Conservation (phyloP, 1,140 invertebrate species). For the Leptinotarsa texana region DNA sequence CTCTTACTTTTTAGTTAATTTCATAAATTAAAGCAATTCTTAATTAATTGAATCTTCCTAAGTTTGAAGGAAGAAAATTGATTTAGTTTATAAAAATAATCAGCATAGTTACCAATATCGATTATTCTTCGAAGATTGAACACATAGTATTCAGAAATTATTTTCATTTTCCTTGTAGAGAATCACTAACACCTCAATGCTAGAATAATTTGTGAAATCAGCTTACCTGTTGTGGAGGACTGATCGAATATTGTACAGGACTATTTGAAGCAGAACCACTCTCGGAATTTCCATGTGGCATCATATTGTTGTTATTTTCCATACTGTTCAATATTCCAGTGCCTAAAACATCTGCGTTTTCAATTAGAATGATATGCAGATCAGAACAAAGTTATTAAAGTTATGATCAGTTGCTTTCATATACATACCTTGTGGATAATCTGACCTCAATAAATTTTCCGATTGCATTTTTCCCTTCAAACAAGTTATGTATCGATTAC, state of each 20-base stretch:
- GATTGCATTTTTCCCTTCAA: slow-evolving; percentile 97
- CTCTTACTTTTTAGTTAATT: too few relatives aligned
- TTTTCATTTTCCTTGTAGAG: too few relatives aligned
- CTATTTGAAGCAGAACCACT: slow-evolving; percentile 55
- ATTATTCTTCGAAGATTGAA: too few relatives aligned
- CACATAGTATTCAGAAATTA: too few relatives aligned
- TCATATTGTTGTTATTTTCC: slow-evolving; percentile 53
- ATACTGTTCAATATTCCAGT: slow-evolving; percentile 43
- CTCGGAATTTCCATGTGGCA: slow-evolving; percentile 53
- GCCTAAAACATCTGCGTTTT: slow-evolving; percentile 43
- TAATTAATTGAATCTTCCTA: too few relatives aligned
- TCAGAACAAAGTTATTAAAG: neutral
- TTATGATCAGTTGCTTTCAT: neutral
- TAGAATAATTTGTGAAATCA: neutral
- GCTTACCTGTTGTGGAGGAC: slow-evolving; percentile 50
- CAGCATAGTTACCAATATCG: too few relatives aligned
- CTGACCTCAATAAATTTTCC: slow-evolving; percentile 82
- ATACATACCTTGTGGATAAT: slow-evolving; percentile 62
- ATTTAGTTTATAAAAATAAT: too few relatives aligned
- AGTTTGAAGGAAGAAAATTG: too few relatives aligned
- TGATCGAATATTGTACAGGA: slow-evolving; percentile 55
- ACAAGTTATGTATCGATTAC: slow-evolving; percentile 93
- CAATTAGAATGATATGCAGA: slow-evolving; percentile 8
- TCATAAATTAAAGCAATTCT: too few relatives aligned
- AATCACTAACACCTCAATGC: too few relatives aligned